Conservation (phyloP, 35 echinoderm and acorn worm genomes). For the Eucidaris tribuloides region DNA sequence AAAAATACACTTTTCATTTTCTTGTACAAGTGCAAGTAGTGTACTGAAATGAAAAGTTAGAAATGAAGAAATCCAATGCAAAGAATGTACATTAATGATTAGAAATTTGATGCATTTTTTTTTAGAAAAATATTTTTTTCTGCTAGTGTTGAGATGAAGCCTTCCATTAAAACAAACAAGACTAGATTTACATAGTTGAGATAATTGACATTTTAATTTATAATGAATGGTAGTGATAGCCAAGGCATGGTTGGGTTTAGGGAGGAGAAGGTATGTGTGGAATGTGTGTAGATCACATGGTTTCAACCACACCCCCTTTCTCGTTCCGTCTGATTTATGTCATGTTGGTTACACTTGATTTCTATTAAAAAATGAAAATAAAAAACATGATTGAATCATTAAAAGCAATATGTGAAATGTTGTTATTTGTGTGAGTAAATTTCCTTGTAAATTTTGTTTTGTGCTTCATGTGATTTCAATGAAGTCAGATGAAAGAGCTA, state of each 20-base stretch:
- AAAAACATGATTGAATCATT: slow-evolving; percentile 32
- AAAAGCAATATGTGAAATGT: too few species aligned
- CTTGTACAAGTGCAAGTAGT: too few species aligned
- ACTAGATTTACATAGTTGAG: neutral
- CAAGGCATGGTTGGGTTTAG: neutral
- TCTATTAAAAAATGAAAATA: slow-evolving; percentile 25
- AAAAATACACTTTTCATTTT: too few species aligned
- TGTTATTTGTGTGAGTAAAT: too few species aligned
- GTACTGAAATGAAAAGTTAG: too few species aligned
- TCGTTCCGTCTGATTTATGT: neutral
- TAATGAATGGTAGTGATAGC: slow-evolving; percentile 16
- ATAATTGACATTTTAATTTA: slow-evolving; percentile 12
- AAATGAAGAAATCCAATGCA: too few species aligned
- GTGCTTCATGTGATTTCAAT: too few species aligned
- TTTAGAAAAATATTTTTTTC: too few species aligned
- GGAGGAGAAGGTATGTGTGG: neutral
- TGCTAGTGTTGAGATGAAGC: slow-evolving; percentile 23
- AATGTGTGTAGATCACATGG: slow-evolving; percentile 15
- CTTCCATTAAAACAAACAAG: slow-evolving; percentile 32
- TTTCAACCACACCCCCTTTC: neutral
- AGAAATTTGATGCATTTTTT: too few species aligned
- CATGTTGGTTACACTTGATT: slow-evolving; percentile 33
- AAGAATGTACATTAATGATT: too few species aligned
- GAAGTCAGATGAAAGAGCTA: too few species aligned
- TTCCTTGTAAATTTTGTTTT: too few species aligned